Conservation (phyloP, 2,888 invertebrate species). For the Yponomeuta evonymella region DNA sequence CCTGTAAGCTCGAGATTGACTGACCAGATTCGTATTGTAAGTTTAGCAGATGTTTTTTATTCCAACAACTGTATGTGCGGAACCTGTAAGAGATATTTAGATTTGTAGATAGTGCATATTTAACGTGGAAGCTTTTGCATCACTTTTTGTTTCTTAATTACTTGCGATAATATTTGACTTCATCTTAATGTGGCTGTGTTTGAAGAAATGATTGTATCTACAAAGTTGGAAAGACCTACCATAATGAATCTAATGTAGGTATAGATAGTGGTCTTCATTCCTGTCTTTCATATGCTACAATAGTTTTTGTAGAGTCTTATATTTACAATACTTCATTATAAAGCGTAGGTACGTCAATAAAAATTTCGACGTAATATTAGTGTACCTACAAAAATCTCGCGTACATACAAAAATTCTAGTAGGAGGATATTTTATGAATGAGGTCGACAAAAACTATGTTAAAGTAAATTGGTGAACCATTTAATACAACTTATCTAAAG, state of each 20-base stretch:
- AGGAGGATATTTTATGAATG: neutral
- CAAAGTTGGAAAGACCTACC: neutral
- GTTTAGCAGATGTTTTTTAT: conserved; percentile 60
- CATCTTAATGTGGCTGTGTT: too few species aligned
- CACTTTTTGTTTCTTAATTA: conserved; percentile 25
- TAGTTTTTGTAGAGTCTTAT: neutral
- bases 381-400: neutral
- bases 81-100: conserved; percentile 8
- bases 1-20: conserved; percentile 54
- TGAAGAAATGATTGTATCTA: neutral
- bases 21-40: conserved; percentile 57
- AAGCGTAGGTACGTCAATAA: too few species aligned
- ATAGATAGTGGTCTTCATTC: too few species aligned
- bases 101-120: conserved; percentile 51
- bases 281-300: neutral
- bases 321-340: too few species aligned
- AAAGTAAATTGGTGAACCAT: conserved; percentile 41
- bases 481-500: conserved; percentile 65
- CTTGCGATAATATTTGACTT: neutral
- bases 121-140: conserved; percentile 47
- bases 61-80: neutral
- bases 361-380: too few species aligned
- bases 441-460: neutral
- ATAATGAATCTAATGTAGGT: too few species aligned
- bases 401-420: neutral